These are phyloP conservation scores for Remorina albescens DNA, from an alignment of 2,797 vertebrate genomes.

Conservation along the genomic window DNA sequence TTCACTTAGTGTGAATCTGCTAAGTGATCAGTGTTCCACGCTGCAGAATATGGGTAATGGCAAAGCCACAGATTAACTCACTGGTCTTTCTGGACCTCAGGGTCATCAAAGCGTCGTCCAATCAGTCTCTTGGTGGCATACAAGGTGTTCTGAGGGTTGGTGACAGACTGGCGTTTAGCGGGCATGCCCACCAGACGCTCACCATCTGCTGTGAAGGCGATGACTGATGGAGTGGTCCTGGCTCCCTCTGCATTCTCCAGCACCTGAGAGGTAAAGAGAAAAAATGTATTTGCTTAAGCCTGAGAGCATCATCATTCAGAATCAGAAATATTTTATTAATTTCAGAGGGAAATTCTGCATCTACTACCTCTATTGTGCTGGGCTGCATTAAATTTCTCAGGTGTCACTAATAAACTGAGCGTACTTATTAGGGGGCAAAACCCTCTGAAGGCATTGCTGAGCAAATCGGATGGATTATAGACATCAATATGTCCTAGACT, in stretches of 20 bases:
- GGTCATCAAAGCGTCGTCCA: constrained; percentile 93
- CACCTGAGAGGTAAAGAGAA: constrained; percentile 81
- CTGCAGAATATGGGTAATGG: not conserved
- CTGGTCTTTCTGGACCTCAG: constrained; percentile 97
- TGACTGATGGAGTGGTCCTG: constrained; percentile 95
- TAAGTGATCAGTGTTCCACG: not conserved
- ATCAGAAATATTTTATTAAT: too few species aligned
- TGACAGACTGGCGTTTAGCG: constrained; percentile 95
- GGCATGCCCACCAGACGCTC: constrained; percentile 98
- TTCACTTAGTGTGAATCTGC: not conserved
- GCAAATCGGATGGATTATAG: not conserved
- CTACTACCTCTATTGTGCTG: too few species aligned
- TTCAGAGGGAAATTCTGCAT: too few species aligned
- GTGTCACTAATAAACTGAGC: too few species aligned
- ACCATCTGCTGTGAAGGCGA: constrained; percentile 92
- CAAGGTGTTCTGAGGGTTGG: constrained; percentile 97
- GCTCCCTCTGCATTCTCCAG: constrained; percentile 98
- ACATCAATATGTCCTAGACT: not conserved
- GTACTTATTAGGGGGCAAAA: not conserved
- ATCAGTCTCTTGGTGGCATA: constrained; percentile 98
- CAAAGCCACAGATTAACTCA: constrained; percentile 76
- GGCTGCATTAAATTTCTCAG: too few species aligned
- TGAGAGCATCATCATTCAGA: not conserved
- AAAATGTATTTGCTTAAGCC: not conserved
- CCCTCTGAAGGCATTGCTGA: too few species aligned